These are phyloP conservation scores for Tetranychus truncatus DNA, from an alignment of 2,888 invertebrate genomes.

Conservation along the genomic window DNA sequence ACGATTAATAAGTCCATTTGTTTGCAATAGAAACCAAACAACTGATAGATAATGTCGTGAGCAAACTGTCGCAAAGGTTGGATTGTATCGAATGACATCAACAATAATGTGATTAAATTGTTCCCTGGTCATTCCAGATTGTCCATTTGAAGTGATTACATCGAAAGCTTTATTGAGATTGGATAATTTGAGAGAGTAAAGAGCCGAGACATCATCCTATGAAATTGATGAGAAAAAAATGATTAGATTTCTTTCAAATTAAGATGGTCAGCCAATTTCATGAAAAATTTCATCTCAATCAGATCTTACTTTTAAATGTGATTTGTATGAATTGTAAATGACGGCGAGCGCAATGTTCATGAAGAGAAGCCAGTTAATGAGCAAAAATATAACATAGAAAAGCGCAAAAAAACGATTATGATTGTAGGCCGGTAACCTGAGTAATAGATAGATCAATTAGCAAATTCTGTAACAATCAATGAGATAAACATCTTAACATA, in stretches of 20 bases:
- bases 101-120: slow-evolving; percentile 32
- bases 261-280: too few relatives aligned
- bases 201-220: background rate
- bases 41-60: slow-evolving; percentile 27
- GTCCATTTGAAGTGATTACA: slow-evolving; percentile 28
- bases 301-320: slow-evolving; percentile 29
- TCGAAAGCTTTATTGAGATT: slow-evolving; percentile 34
- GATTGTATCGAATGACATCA: slow-evolving; percentile 29
- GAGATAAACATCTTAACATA: slow-evolving; percentile 28
- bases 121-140: slow-evolving; percentile 29
- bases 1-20: slow-evolving; percentile 29
- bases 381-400: slow-evolving; percentile 35
- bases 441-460: slow-evolving; percentile 1
- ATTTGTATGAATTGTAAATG: slow-evolving; percentile 36
- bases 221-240: background rate
- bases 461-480: background rate
- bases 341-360: slow-evolving; percentile 38
- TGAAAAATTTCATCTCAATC: too few relatives aligned
- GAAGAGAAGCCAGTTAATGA: slow-evolving; percentile 36
- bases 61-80: background rate
- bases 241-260: background rate
- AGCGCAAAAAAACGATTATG: slow-evolving; percentile 33
- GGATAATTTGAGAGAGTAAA: background rate
- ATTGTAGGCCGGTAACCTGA: slow-evolving; percentile 38
- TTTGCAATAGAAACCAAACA: slow-evolving; percentile 34